Conservation (phyloP, 2,113 vertebrate species). For the Gallinago jamesoni region DNA sequence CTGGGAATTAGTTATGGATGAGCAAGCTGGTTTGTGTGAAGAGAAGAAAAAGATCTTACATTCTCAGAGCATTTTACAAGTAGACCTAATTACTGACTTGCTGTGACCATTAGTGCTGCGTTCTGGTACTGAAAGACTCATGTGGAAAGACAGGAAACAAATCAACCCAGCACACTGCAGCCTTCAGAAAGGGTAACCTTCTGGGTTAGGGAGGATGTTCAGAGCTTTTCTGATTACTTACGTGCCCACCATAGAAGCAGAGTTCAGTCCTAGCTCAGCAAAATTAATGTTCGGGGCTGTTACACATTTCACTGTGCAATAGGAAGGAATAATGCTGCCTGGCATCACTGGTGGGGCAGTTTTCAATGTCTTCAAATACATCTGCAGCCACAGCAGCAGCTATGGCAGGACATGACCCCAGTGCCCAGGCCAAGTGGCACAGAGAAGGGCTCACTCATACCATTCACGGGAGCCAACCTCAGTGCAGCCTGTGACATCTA, state of each 20-base stretch:
- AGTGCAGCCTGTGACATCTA: neutral
- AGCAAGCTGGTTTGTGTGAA: neutral
- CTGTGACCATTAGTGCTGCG: neutral
- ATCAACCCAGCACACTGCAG: neutral
- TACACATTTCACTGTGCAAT: neutral
- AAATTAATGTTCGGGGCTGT: neutral
- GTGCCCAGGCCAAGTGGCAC: neutral
- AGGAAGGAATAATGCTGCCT: neutral
- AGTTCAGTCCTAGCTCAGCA: neutral
- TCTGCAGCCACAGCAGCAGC: neutral
- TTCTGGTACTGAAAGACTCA: neutral
- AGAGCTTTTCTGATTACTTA: neutral
- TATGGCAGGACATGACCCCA: neutral
- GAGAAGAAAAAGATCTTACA: neutral
- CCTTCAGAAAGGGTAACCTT: neutral
- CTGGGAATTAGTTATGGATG: neutral
- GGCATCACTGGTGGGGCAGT: neutral
- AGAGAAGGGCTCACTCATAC: neutral
- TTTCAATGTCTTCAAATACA: neutral
- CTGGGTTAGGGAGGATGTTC: neutral
- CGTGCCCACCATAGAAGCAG: neutral
- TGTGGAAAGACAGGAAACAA: neutral
- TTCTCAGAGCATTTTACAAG: neutral
- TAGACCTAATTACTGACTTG: neutral
- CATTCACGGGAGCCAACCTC: rapidly evolving